These are phyloP conservation scores for Arion vulgaris DNA, from an alignment of 1,140 invertebrate species.

Conservation along the genomic window DNA sequence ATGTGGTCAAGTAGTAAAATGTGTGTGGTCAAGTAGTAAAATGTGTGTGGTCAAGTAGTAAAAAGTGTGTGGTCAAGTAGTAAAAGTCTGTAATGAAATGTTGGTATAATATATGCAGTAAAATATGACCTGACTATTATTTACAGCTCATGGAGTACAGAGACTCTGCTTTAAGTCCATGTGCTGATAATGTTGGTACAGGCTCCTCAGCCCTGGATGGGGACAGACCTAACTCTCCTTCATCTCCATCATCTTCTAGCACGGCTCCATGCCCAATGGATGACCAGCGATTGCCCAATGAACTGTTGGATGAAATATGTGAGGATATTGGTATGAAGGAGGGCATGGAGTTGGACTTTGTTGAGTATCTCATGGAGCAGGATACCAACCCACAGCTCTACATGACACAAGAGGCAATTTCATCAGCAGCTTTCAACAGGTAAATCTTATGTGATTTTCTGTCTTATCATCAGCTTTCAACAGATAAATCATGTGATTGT, in stretches of 20 bases:
- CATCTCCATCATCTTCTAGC: constrained; percentile 56
- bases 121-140: not conserved
- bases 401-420: constrained; percentile 65
- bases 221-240: constrained; percentile 58
- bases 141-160: constrained; percentile 69
- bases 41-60: no score
- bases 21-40: no score
- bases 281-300: constrained; percentile 70
- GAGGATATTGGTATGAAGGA: constrained; percentile 72
- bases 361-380: constrained; percentile 70
- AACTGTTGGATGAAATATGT: constrained; percentile 72
- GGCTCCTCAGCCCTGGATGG: constrained; percentile 48
- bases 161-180: constrained; percentile 63
- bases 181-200: constrained; percentile 57
- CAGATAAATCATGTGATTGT: no score
- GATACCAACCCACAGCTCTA: constrained; percentile 65
- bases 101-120: no score
- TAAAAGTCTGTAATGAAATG: no score
- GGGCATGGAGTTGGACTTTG: constrained; percentile 71
- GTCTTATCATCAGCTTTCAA: no score
- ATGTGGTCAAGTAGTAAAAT: no score
- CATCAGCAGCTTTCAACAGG: constrained; percentile 35
- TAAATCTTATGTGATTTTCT: not conserved
- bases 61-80: no score
- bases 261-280: constrained; percentile 54